Conservation (phyloP, 2,888 invertebrate genomes). For the Drosophila meridionalis region DNA sequence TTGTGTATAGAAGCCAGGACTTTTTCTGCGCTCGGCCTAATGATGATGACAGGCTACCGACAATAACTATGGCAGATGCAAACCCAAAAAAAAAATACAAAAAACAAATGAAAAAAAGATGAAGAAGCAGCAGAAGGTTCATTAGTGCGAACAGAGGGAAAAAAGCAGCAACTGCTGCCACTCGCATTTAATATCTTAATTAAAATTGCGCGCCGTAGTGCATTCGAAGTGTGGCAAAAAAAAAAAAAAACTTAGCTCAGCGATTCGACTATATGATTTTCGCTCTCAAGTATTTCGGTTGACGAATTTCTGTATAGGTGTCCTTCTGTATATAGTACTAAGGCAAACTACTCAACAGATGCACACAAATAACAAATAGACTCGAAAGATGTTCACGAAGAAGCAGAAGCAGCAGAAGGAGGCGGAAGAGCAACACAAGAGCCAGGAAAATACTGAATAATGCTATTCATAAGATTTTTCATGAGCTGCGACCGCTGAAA, state of each 20-base stretch:
- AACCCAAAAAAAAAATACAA: conserved; percentile 8
- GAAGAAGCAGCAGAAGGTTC: conserved; percentile 40
- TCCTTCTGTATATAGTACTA: conserved; percentile 45
- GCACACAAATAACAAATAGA: conserved; percentile 47
- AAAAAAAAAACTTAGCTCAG: background rate
- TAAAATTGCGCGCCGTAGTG: conserved; percentile 67
- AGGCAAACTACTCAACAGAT: conserved; percentile 37
- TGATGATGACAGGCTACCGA: conserved; percentile 65
- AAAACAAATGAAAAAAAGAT: conserved; percentile 7
- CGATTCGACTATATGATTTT: background rate
- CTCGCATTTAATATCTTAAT: conserved; percentile 77
- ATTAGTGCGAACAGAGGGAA: conserved; percentile 49
- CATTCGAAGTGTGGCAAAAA: conserved; percentile 52
- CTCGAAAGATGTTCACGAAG: background rate
- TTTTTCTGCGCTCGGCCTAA: conserved; percentile 54
- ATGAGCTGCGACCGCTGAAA: conserved; percentile 55
- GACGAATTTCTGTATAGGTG: conserved; percentile 68
- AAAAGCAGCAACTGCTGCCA: conserved; percentile 24
- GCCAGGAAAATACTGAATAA: conserved; percentile 62
- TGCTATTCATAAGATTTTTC: conserved; percentile 78
- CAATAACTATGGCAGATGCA: conserved; percentile 60
- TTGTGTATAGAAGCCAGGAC: conserved; percentile 46
- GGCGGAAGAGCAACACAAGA: conserved; percentile 19
- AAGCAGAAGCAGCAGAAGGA: background rate
- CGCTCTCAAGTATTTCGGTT: conserved; percentile 35